Conservation (phyloP, 2,888 invertebrate genomes). For the Ormyrus rosae region DNA sequence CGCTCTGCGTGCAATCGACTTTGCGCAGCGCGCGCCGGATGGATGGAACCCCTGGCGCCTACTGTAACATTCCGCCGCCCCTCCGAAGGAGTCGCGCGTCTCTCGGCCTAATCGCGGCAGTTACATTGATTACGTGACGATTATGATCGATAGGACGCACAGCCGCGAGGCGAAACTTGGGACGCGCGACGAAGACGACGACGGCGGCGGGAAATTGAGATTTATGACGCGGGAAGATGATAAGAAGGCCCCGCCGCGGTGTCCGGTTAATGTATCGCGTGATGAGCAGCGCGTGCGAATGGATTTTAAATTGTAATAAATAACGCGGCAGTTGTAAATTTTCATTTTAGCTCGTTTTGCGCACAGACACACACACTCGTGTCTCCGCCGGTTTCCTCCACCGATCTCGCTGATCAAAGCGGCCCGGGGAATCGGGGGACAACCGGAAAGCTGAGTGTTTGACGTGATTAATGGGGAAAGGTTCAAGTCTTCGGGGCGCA, state of each 20-base stretch:
- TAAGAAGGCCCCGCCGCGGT: neutral
- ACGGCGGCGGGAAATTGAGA: constrained; percentile 19
- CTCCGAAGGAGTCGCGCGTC: neutral
- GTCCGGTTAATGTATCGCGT: constrained; percentile 1
- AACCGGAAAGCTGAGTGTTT: too few species aligned
- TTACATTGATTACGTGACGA: constrained; percentile 43
- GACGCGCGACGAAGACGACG: neutral
- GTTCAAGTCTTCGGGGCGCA: too few species aligned
- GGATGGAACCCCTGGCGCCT: constrained; percentile 52
- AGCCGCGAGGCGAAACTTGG: neutral
- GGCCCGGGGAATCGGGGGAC: too few species aligned
- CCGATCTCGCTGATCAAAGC: too few species aligned
- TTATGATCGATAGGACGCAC: constrained; percentile 30
- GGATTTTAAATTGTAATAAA: neutral
- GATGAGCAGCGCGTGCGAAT: neutral
- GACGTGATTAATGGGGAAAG: too few species aligned
- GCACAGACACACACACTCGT: too few species aligned
- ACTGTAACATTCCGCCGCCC: neutral
- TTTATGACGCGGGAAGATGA: neutral
- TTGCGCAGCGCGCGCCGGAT: constrained; percentile 22
- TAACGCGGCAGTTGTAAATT: constrained; percentile 1
- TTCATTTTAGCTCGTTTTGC: too few species aligned
- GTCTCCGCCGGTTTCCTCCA: too few species aligned
- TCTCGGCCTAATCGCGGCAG: neutral
- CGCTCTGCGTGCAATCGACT: constrained; percentile 38